Conservation (phyloP, 2,888 invertebrate genomes). For the Scelioninae gen. 1 region DNA sequence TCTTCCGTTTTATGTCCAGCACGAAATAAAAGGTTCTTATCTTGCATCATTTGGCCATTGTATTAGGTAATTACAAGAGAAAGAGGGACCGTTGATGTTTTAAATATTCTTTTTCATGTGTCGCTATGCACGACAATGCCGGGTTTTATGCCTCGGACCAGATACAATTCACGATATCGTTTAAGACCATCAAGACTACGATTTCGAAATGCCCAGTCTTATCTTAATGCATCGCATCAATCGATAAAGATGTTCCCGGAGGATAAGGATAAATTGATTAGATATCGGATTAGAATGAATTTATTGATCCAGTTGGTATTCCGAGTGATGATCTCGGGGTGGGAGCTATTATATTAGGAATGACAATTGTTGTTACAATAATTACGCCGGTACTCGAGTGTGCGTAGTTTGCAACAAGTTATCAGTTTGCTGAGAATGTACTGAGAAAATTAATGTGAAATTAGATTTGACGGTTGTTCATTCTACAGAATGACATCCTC, state of each 20-base stretch:
- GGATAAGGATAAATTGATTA: slow-evolving; percentile 56
- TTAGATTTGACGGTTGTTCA: slow-evolving; percentile 6
- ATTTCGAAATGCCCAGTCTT: slow-evolving; percentile 18
- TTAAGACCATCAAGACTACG: slow-evolving; percentile 31
- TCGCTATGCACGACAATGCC: slow-evolving; percentile 1
- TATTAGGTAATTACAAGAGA: slow-evolving; percentile 23
- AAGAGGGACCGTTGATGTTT: slow-evolving; percentile 7
- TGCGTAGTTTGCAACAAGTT: slow-evolving; percentile 8
- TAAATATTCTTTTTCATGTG: slow-evolving; percentile 5
- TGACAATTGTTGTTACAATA: slow-evolving; percentile 50
- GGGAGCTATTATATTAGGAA: slow-evolving; percentile 29
- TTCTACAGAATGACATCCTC: background rate
- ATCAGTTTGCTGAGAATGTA: slow-evolving; percentile 35
- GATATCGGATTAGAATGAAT: slow-evolving; percentile 50
- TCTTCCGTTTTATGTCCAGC: too few species aligned
- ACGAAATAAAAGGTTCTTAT: slow-evolving; percentile 1
- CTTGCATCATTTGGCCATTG: too few species aligned
- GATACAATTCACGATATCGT: slow-evolving; percentile 52
- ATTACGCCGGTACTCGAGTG: slow-evolving; percentile 20
- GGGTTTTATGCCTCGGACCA: slow-evolving; percentile 22
- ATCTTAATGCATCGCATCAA: slow-evolving; percentile 49
- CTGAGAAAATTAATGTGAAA: slow-evolving; percentile 23
- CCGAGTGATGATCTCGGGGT: slow-evolving; percentile 13
- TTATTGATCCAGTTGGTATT: slow-evolving; percentile 40
- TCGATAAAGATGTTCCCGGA: slow-evolving; percentile 45